phyloP scores from a whole-genome alignment of 2,888 invertebrate species.

The Carabus problematicus region DNA sequence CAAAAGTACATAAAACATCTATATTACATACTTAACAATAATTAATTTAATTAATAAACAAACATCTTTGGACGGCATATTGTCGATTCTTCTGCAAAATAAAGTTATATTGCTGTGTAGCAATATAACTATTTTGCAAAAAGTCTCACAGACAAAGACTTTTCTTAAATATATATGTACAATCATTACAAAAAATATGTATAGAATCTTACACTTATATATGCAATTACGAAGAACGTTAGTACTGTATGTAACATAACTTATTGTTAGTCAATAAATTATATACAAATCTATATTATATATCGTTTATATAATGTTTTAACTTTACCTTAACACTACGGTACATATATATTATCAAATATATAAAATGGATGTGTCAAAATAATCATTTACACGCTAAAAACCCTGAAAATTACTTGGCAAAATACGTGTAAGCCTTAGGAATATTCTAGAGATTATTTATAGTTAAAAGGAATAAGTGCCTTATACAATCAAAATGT shows the following conservation, averaged over 20 bases:
- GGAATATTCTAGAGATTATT: background rate
- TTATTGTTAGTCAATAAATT: conserved; percentile 41
- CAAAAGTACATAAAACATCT: conserved; percentile 35
- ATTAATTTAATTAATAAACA: conserved; percentile 29
- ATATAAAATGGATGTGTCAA: background rate
- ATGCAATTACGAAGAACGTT: conserved; percentile 3
- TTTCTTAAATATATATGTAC: conserved; percentile 32
- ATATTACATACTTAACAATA: conserved; percentile 34
- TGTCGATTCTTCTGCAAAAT: conserved; percentile 32
- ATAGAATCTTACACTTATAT: conserved; percentile 16
- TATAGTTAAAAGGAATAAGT: too few relatives aligned
- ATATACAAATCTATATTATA: conserved; percentile 31
- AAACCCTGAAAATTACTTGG: conserved; percentile 34
- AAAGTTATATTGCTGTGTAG: conserved; percentile 24
- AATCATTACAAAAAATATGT: conserved; percentile 25
- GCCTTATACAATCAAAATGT: too few relatives aligned
- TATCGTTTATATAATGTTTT: conserved; percentile 10
- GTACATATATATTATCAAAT: conserved; percentile 11
- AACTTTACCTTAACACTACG: conserved; percentile 19
- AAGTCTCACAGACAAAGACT: conserved; percentile 20
- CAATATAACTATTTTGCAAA: conserved; percentile 35
- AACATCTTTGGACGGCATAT: conserved; percentile 36
- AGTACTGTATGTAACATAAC: conserved; percentile 34
- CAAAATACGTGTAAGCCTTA: conserved; percentile 20
- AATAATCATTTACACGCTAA: conserved; percentile 10